Percentiles rank a stretch among this genome's conserved stretches.
Conservation (phyloP, 30 jellyfish, hydroid and myxozoan genomes). For the Cassiopea xamachana region DNA sequence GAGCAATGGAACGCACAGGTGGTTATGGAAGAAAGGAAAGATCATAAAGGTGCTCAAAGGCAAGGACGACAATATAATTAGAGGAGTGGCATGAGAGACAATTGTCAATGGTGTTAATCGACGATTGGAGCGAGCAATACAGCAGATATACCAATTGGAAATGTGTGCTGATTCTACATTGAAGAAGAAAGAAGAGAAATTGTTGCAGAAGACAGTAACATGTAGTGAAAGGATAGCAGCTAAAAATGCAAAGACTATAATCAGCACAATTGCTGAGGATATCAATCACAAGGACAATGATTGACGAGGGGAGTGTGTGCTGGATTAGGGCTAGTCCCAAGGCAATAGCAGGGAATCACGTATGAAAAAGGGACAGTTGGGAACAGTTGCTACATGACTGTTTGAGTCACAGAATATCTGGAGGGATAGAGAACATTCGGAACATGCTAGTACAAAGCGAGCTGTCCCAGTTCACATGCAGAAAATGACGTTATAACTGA, state of each 20-base stretch:
- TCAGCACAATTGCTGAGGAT: conserved; percentile 39
- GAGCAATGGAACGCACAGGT: conserved; percentile 40
- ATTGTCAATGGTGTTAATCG: conserved; percentile 25
- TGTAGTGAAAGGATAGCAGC: conserved; percentile 17
- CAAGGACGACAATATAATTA: conserved; percentile 15
- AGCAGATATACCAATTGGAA: conserved; percentile 45
- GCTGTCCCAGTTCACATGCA: too few species aligned
- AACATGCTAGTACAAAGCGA: too few species aligned
- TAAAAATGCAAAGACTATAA: conserved; percentile 21
- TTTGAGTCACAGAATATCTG: too few species aligned
- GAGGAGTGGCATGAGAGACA: conserved; percentile 43
- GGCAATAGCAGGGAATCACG: background rate
- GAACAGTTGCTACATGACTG: too few species aligned
- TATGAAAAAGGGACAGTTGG: background rate
- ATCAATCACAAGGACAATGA: background rate
- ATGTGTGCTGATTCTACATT: background rate
- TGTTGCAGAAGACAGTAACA: background rate
- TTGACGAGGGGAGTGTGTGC: conserved; percentile 78
- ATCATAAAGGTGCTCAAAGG: conserved; percentile 29
- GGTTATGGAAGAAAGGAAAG: conserved; percentile 64
- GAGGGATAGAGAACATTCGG: too few species aligned
- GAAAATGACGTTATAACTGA: too few species aligned
- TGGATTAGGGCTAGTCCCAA: background rate
- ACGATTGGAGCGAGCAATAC: conserved; percentile 63
- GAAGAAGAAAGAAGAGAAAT: background rate